Conservation (phyloP, 2,888 invertebrate species). For the Dexiosoma caninum region DNA sequence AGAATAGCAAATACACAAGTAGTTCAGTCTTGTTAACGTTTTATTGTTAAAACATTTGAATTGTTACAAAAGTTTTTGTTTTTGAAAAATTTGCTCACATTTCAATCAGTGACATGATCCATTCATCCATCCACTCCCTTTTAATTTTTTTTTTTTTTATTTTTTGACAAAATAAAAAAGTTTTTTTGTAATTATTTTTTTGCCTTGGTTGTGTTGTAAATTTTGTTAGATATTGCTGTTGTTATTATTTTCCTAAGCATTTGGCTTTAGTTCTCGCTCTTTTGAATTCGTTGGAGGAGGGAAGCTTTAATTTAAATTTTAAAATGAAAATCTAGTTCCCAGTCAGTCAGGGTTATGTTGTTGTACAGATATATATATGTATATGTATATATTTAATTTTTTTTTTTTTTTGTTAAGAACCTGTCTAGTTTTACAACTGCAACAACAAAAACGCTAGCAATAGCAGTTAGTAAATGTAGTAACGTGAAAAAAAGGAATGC, state of each 20-base stretch:
- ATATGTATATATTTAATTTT: neutral
- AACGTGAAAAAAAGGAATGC: neutral
- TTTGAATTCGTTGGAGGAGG: neutral
- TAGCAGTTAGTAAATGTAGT: neutral
- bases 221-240: constrained; percentile 12
- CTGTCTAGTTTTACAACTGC: constrained; percentile 42
- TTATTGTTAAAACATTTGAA: neutral
- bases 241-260: constrained; percentile 18
- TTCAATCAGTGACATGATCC: constrained; percentile 30
- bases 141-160: too few relatives aligned
- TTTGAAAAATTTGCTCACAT: constrained; percentile 3
- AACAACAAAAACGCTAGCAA: constrained; percentile 9
- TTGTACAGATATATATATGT: neutral
- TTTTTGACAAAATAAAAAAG: constrained; percentile 2
- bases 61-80: neutral
- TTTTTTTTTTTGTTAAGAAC: constrained; percentile 43
- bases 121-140: constrained; percentile 37
- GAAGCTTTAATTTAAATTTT: constrained; percentile 15
- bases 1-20: too few relatives aligned
- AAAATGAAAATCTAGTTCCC: constrained; percentile 53
- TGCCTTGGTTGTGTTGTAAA: neutral
- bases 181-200: neutral
- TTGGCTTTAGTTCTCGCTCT: neutral
- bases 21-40: too few relatives aligned
- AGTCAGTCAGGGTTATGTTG: constrained; percentile 19